Evolutionary conservation across 2,113 vertebrate species (phyloP), one percentile per base, ranked within the genome.

Genomic region (Lasiurus borealis): DNA sequence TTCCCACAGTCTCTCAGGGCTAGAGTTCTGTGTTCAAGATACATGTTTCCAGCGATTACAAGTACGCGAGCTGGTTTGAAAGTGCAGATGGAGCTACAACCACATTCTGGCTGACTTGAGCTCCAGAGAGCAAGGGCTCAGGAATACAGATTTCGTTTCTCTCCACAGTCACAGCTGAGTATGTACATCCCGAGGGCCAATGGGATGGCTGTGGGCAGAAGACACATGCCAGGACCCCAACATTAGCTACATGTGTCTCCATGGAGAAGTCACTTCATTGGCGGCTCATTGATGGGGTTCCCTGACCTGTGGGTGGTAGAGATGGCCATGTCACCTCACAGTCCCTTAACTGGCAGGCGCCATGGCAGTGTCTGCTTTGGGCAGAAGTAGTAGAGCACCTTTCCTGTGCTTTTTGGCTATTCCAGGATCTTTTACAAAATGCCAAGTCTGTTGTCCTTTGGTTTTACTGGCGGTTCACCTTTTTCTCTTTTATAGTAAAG

Each of bases 201-300:
- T 10, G 25, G 62, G 6, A 71, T 14, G 40, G 2, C 29, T 21
- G 3, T 10, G 8, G 8, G 16, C 44, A 69, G 52, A 54, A 11
- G n/a, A n/a, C 2, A 1, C 25, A 13, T 59, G 62, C 9, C 18
- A 44, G 44, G 3, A 25, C 1, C 27, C 3, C 25, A 3, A 21
- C 57, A 48, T 31, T 3, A 25, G 50, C 6, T 11, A 59, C 31
- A 29, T 7, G 12, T 3, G 6, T 19, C n/a, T 9, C 14, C 3
- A 13, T 29, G n/a, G 36, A 8, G 31, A 16, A 50, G 13, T 25
- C 75, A 46, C 72, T 91, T 36, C n/a, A 31, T 5, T 76, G 23
- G n/a, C 6, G 36, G 36, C 40, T 83, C 68, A 19, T 9, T 21
- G n/a, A 50, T 19, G 10, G 86, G 64, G 7, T n/a, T 48, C 52